Percentiles rank a stretch among this genome's conserved stretches.
Conservation (phyloP, 2,113 vertebrate genomes). For the Larimichthys crocea region DNA sequence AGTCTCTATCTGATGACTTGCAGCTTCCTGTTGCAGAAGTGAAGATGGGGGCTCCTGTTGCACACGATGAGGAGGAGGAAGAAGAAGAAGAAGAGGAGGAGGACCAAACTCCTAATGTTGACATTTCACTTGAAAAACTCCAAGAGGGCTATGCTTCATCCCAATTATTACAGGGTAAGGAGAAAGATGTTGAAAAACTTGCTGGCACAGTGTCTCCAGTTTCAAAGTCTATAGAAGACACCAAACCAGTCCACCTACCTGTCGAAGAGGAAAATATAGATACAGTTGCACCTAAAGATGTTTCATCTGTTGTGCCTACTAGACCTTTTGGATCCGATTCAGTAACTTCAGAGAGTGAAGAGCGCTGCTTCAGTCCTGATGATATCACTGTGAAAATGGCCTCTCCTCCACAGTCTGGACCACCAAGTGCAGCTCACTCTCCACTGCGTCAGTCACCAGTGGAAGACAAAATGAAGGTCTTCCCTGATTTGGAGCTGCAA, state of each 20-base stretch:
- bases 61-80: conserved; percentile 82
- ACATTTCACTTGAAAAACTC: conserved; percentile 87
- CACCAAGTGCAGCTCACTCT: conserved; percentile 92
- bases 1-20: conserved; percentile 90
- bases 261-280: conserved; percentile 65
- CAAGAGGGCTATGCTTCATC: conserved; percentile 82
- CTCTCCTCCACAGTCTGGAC: conserved; percentile 93
- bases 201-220: conserved; percentile 48
- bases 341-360: conserved; percentile 87
- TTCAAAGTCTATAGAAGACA: conserved; percentile 60
- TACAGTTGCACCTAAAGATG: conserved; percentile 61
- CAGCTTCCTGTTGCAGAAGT: conserved; percentile 82
- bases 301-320: conserved; percentile 60
- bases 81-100: conserved; percentile 85
- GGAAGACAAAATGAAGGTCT: conserved; percentile 87
- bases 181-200: conserved; percentile 52
- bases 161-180: conserved; percentile 69
- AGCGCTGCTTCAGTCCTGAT: conserved; percentile 94
- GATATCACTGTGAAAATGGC: conserved; percentile 98
- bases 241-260: conserved; percentile 70
- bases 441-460: conserved; percentile 93
- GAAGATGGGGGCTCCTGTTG: conserved; percentile 77
- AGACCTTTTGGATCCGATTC: conserved; percentile 80
- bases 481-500: conserved; percentile 80
- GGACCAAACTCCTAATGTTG: conserved; percentile 85